phyloP scores from a whole-genome alignment of 2,888 invertebrate genomes.

The Dyspetes luteomarginatus region DNA sequence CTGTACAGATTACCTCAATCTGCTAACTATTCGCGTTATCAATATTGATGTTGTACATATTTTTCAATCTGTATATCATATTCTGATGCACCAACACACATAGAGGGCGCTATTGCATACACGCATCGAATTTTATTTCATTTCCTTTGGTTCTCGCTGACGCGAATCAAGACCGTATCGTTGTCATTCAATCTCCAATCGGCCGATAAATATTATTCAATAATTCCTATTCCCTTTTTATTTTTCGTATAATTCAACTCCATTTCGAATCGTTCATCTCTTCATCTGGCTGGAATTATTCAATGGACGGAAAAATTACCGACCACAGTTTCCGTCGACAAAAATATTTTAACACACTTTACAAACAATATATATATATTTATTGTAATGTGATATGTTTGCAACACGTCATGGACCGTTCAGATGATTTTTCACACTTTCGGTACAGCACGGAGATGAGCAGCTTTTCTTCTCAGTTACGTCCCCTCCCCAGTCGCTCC shows the following conservation, averaged over 20 bases:
- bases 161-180: background rate
- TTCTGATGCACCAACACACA: background rate
- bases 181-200: slow-evolving; percentile 1
- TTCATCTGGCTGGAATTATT: background rate
- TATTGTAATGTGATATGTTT: no score
- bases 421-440: no score
- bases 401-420: no score
- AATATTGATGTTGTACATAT: slow-evolving; percentile 56
- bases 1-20: slow-evolving; percentile 61
- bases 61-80: slow-evolving; percentile 39
- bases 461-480: no score
- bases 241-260: background rate
- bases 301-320: background rate
- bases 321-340: background rate
- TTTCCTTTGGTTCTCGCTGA: slow-evolving; percentile 7
- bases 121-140: slow-evolving; percentile 25
- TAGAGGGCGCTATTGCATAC: no score
- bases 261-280: slow-evolving; percentile 9
- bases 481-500: no score
- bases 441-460: no score
- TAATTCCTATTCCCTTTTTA: slow-evolving; percentile 32
- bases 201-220: slow-evolving; percentile 38
- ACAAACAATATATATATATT: no score
- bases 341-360: no score
- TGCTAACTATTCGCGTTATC: slow-evolving; percentile 58